Evolutionary conservation across 2,888 invertebrate genomes (phyloP), one percentile per base, ranked within the genome.

Genomic region (Acanthosepion lycidas): DNA sequence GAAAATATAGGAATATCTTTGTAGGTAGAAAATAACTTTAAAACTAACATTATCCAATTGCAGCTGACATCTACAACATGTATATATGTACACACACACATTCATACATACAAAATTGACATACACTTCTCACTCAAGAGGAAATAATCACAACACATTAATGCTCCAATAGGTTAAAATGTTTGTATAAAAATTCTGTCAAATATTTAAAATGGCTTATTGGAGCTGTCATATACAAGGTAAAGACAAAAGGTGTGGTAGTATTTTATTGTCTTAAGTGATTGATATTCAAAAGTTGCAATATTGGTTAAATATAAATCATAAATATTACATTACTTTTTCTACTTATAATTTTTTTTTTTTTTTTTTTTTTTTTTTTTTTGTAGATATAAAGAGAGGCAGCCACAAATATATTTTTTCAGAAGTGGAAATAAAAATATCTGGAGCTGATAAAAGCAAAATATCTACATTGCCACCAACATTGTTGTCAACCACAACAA

Each of bases 401-500:
- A 53, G 93, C 53, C 53, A 93, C 51, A 93, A 93, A 93, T 93
- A 93, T 53, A 53, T 93, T 15, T 93, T 93, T 93, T 93, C 93
- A 93, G 93, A 49, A 93, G 93, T 93, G 12, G 93, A 93, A 53
- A 93, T 93, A 26, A 93, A 93, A 53, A 53, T 93, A 53, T 93
- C 93, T 93, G 93, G 93, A 93, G 33, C 49, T 48, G n/a, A 28
- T 53, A 51, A 53, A 93, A 93, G 53, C 51, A 51, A 93, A 53
- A 93, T n/a, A 49, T 49, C 93, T 93, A 53, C 93, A 53, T 49
- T n/a, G 48, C 49, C 93, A 93, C 49, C 93, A 51, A 4, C 15
- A 12, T n/a, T 51, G n/a, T 92, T 42, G 20, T 26, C 92, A 18
- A 20, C 92, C 18, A 18, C 48, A 92, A 92, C 26, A 26, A 93